phyloP scores from a whole-genome alignment of 2,888 invertebrate species.

The Cartodere bifasciata region DNA sequence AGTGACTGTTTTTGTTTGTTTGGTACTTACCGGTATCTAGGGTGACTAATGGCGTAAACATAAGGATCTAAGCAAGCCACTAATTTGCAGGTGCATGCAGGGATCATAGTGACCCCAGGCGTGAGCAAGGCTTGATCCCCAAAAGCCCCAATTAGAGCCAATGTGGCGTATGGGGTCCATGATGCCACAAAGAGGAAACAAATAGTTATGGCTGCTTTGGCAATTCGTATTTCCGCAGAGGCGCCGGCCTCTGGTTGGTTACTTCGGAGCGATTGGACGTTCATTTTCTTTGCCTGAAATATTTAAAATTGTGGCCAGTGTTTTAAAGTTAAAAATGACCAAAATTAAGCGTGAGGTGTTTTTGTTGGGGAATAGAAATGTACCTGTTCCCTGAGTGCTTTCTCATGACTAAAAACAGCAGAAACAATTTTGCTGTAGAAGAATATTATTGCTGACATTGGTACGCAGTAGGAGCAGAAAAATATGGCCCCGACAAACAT shows the following conservation, averaged over 20 bases:
- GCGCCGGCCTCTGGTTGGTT: slow-evolving; percentile 53
- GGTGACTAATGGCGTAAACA: slow-evolving; percentile 84
- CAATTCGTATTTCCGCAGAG: slow-evolving; percentile 73
- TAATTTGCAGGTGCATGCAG: slow-evolving; percentile 73
- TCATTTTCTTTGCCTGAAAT: slow-evolving; percentile 74
- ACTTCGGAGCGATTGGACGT: slow-evolving; percentile 68
- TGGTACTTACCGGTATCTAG: slow-evolving; percentile 56
- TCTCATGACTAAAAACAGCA: slow-evolving; percentile 77
- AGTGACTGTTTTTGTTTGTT: neutral
- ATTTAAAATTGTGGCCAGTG: no score
- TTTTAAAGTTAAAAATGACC: no score
- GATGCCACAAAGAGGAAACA: slow-evolving; percentile 75
- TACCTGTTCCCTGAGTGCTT: slow-evolving; percentile 59
- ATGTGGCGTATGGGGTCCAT: slow-evolving; percentile 84
- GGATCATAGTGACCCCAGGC: slow-evolving; percentile 73
- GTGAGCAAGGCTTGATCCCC: slow-evolving; percentile 62
- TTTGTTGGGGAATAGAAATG: slow-evolving; percentile 9
- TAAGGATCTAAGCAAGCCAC: slow-evolving; percentile 89
- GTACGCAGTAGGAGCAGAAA: slow-evolving; percentile 62
- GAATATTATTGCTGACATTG: slow-evolving; percentile 64
- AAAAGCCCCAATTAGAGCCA: slow-evolving; percentile 70
- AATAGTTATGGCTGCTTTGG: slow-evolving; percentile 78
- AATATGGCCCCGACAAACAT: slow-evolving; percentile 68
- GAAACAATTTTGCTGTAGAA: slow-evolving; percentile 81
- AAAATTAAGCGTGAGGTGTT: no score